These are phyloP conservation scores for Gnathonemus echidnorhynchus DNA, from an alignment of 2,113 vertebrate species.

Conservation along the genomic window DNA sequence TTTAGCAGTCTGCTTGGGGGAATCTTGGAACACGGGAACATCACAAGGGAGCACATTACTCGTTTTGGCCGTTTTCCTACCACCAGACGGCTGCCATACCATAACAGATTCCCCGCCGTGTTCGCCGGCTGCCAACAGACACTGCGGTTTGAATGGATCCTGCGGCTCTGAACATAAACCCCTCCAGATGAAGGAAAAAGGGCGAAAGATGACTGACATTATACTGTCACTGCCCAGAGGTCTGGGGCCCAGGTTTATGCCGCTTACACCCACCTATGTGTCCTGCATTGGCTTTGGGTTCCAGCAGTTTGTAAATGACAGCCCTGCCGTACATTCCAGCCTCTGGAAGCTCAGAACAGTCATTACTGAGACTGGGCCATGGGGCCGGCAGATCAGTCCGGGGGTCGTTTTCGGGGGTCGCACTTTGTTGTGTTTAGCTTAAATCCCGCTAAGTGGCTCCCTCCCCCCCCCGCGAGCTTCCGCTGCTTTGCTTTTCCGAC, in stretches of 20 bases:
- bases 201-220: background rate
- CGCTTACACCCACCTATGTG: background rate
- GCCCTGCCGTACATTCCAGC: background rate
- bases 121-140: background rate
- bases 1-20: background rate
- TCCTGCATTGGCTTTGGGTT: background rate
- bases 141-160: background rate
- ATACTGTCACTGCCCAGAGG: background rate
- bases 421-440: too few relatives aligned
- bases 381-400: background rate
- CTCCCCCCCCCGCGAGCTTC: background rate
- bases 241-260: background rate
- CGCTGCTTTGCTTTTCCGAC: background rate
- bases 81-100: background rate
- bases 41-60: background rate
- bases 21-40: background rate
- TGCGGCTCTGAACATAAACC: background rate
- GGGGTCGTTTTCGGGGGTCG: too few relatives aligned
- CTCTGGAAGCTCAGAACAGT: background rate
- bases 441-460: too few relatives aligned
- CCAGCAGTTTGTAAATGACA: background rate
- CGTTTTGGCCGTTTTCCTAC: background rate
- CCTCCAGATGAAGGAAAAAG: background rate
- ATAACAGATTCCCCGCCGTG: background rate
- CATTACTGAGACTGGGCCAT: background rate